Base-by-base conservation (phyloP, 2,888 invertebrate genomes). In the Amblyjoppa fuscipennis region DNA sequence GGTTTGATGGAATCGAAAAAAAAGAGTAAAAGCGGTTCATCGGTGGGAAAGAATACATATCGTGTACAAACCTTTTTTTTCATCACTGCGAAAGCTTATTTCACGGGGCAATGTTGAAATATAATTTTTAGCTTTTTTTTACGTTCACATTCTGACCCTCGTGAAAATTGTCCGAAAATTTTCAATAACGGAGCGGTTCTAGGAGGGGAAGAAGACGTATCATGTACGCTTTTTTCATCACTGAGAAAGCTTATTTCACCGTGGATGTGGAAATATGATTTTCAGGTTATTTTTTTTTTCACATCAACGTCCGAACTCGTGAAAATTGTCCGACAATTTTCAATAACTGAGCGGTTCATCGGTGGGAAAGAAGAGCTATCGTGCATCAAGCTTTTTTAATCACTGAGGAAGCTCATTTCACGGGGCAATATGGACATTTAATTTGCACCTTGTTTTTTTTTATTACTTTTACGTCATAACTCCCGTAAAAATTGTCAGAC, bases 371-470 rank as follows among this genome's bases (percentile, higher is more conserved):
- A 78, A 69, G 49, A 73, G n/a, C n/a, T n/a, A n/a, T 49, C 49
- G 11, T 53, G n/a, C 6, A 11, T n/a, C n/a, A n/a, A 3, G n/a
- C 20, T 41, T 81, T 75, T 81, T 75, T 68, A 45, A 81, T 74
- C 68, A 34, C 25, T 34, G 49, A 13, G 20, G 59, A 80, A 81
- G 68, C 20, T 69, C 31, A 20, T 68, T 20, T 34, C n/a, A 28
- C 4, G 28, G 16, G 20, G 11, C 53, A 31, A 38, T 49, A 11
- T 41, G 9, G 25, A 73, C 1, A 6, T 56, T 28, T 20, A 34
- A 68, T 74, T 45, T 45, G 25, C 45, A 56, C 68, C 68, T 81
- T 81, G 71, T 51, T 71, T 49, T 71, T 53, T 71, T 38, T 74
- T 69, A 69, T 45, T 2, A 56, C n/a, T 1, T n/a, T 3, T 2